Evolutionary conservation across 2,113 vertebrate genomes (phyloP).

Genomic region (Pterophyllum scalare): DNA sequence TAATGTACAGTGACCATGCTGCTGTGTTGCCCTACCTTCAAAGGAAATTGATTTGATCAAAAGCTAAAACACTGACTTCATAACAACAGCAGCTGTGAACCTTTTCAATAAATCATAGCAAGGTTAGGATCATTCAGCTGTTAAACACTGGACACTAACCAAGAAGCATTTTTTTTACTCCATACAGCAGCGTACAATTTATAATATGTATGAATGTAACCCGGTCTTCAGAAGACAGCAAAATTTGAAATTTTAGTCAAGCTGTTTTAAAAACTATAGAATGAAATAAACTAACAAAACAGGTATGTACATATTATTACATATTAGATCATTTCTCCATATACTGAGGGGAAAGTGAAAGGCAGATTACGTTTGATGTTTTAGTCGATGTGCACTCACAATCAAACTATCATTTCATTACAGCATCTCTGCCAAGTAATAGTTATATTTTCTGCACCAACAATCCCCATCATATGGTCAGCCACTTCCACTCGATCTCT

Average conservation of each 20-base stretch:
- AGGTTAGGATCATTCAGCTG: conserved; percentile 17
- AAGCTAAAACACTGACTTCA: conserved; percentile 30
- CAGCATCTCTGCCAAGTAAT: conserved; percentile 53
- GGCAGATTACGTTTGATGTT: conserved; percentile 32
- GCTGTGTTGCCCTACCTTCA: background rate
- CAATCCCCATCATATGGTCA: conserved; percentile 56
- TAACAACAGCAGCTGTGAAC: conserved; percentile 29
- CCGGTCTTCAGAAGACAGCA: background rate
- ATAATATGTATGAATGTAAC: background rate
- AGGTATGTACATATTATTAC: background rate
- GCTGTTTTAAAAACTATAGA: background rate
- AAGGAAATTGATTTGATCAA: conserved; percentile 6
- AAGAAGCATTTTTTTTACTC: background rate
- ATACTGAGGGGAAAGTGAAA: background rate
- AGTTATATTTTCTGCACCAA: conserved; percentile 68
- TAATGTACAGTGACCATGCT: conserved; percentile 11
- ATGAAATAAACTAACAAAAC: background rate
- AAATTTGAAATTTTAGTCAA: background rate
- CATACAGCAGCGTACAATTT: background rate
- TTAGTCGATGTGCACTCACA: conserved; percentile 21
- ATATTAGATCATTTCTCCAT: background rate
- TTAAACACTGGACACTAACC: conserved; percentile 28
- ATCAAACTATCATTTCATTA: conserved; percentile 61
- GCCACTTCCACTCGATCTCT: conserved; percentile 26
- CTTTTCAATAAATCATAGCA: conserved; percentile 57